Base-by-base conservation (phyloP, 2,888 invertebrate species). In the Orchestes rusci region DNA sequence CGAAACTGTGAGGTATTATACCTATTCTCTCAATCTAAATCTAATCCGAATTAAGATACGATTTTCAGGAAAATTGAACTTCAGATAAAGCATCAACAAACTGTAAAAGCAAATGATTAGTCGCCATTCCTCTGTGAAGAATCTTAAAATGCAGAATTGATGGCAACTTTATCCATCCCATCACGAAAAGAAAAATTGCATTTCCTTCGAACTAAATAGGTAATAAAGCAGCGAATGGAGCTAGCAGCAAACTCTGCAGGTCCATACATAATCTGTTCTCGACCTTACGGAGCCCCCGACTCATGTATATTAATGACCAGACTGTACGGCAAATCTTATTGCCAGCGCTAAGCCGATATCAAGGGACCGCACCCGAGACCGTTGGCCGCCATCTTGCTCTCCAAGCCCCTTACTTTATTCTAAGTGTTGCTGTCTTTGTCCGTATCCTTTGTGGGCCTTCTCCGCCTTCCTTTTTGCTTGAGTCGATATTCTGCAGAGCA, bases 321-420 rank as follows among this genome's bases (percentile, higher is more conserved):
- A 64, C 65, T 64, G 66, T 65, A 63, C 64, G 61, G 64, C 64
- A 66, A 67, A 67, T 68, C 67, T 68, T 68, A 68, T 67, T 66
- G 65, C 66, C 59, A 60, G 63, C 63, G 61, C 64, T 66, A 66
- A 66, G 66, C 66, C 64, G 66, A 65, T 64, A 63, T 61, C 63
- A 61, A 65, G 63, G 50, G 54, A 53, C 56, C 43, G 40, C 45
- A 34, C 45, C 45, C 45, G 29, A 32, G 18, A 17, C 37, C 39
- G 64, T 31, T 30, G 15, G 33, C 40, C 40, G 40, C 43, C 43
- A 43, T 43, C 43, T 56, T 64, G 66, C 66, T 65, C 65, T 66
- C 65, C 61, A 58, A 55, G 54, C 55, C 59, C 55, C 56, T 56
- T 51, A 56, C 57, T 52, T 58, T 52, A 52, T 54, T 55, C 54